These are phyloP conservation scores for Verasper variegatus DNA, from an alignment of 2,113 vertebrate species.

Conservation along the genomic window DNA sequence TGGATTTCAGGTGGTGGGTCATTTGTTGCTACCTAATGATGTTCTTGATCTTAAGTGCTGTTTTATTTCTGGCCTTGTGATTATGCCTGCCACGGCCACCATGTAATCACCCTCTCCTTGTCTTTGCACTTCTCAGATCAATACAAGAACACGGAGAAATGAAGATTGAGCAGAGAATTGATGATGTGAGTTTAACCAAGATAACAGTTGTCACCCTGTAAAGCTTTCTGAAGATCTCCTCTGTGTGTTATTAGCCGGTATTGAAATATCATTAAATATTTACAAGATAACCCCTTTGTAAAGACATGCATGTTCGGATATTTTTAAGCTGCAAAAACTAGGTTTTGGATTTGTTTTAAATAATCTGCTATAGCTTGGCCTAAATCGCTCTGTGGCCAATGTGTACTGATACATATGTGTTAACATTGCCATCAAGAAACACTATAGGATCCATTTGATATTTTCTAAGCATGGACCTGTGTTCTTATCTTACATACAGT, in stretches of 20 bases:
- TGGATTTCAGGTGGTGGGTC: background rate
- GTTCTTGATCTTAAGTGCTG: background rate
- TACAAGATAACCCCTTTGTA: background rate
- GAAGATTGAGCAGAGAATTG: constrained; percentile 92
- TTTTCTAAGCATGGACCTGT: background rate
- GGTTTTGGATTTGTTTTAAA: too few species aligned
- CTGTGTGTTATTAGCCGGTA: background rate
- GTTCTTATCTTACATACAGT: background rate
- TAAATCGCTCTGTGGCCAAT: too few species aligned
- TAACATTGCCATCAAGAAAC: too few species aligned
- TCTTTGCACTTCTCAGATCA: constrained; percentile 67
- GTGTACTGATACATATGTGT: too few species aligned
- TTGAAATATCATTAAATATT: background rate
- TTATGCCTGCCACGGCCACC: background rate
- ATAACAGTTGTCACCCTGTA: background rate
- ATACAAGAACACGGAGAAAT: constrained; percentile 92
- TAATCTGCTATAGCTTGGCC: too few species aligned
- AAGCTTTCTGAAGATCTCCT: background rate
- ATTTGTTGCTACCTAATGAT: background rate
- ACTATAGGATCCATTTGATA: too few species aligned
- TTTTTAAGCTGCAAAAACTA: too few species aligned
- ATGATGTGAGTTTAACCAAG: constrained; percentile 84
- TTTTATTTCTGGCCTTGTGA: constrained; percentile 14
- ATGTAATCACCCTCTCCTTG: background rate
- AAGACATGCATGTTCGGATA: too few species aligned